phyloP scores from a whole-genome alignment of 2,888 invertebrate species.

The Neria commutata region DNA sequence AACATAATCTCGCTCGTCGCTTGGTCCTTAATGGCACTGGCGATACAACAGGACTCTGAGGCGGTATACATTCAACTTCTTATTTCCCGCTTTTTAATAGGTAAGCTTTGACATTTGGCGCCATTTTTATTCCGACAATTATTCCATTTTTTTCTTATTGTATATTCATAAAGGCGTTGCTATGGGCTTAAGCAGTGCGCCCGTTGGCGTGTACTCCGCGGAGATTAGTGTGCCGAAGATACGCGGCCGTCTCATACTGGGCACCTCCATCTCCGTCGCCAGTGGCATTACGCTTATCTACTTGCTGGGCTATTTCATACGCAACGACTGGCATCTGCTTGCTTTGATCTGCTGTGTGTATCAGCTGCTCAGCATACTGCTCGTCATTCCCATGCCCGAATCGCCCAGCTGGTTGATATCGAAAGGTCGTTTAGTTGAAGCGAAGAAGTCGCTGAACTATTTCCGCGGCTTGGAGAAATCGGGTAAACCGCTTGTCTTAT shows the following conservation, averaged over 20 bases:
- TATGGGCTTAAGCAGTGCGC: conserved; percentile 52
- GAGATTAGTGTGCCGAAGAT: conserved; percentile 64
- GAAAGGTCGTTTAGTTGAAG: conserved; percentile 66
- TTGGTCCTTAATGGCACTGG: conserved; percentile 55
- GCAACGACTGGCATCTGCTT: conserved; percentile 57
- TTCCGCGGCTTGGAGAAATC: conserved; percentile 65
- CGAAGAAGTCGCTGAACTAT: conserved; percentile 67
- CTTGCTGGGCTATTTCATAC: conserved; percentile 65
- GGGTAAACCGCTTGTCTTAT: conserved; percentile 34
- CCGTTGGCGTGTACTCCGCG: conserved; percentile 59
- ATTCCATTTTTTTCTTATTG: background rate
- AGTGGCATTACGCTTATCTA: conserved; percentile 70
- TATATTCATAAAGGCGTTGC: background rate
- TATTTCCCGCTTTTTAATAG: conserved; percentile 54
- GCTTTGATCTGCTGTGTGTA: conserved; percentile 53
- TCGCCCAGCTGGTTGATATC: conserved; percentile 73
- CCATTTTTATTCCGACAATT: background rate
- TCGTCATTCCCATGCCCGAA: conserved; percentile 68
- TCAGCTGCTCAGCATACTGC: conserved; percentile 53
- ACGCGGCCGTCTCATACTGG: conserved; percentile 70
- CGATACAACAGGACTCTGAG: conserved; percentile 40
- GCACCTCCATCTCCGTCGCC: conserved; percentile 69
- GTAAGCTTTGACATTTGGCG: conserved; percentile 35
- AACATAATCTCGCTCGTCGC: conserved; percentile 53
- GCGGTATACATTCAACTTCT: conserved; percentile 53